Evolutionary conservation across 64 coral and sea anemone genomes (phyloP).

Genomic region (Stichodactyla helianthus): DNA sequence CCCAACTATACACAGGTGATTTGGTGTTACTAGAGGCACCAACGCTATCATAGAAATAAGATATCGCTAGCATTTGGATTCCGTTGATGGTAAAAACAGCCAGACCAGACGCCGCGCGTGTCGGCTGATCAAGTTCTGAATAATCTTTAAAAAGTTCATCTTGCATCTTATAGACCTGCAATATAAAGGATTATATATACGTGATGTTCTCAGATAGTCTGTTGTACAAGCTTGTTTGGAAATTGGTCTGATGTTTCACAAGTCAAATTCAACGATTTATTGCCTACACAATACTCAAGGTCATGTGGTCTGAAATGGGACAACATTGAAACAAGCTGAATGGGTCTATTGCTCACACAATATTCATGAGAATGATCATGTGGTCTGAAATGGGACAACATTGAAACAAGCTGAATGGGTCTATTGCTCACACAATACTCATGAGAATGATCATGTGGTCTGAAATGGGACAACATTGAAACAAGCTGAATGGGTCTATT

Average conservation of each 20-base stretch:
- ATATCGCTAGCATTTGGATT: constrained; percentile 61
- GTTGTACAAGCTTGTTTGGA: no score
- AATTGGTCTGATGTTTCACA: no score
- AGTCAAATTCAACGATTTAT: no score
- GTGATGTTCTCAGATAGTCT: no score
- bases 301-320: neutral
- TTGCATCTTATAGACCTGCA: constrained; percentile 78
- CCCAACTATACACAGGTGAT: constrained; percentile 77
- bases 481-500: no score
- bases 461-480: neutral
- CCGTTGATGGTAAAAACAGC: constrained; percentile 59
- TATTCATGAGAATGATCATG: neutral
- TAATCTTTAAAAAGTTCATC: constrained; percentile 37
- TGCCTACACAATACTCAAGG: neutral
- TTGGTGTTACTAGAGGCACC: constrained; percentile 26
- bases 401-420: neutral
- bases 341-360: neutral
- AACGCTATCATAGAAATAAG: constrained; percentile 56
- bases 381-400: neutral
- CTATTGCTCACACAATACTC: no score
- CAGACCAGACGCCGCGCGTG: constrained; percentile 75
- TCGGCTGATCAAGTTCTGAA: constrained; percentile 26
- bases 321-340: neutral
- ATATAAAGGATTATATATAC: neutral
- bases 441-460: neutral